Evolutionary conservation across 2,888 invertebrate genomes (phyloP).

Genomic region (Aporophyla lueneburgensis): DNA sequence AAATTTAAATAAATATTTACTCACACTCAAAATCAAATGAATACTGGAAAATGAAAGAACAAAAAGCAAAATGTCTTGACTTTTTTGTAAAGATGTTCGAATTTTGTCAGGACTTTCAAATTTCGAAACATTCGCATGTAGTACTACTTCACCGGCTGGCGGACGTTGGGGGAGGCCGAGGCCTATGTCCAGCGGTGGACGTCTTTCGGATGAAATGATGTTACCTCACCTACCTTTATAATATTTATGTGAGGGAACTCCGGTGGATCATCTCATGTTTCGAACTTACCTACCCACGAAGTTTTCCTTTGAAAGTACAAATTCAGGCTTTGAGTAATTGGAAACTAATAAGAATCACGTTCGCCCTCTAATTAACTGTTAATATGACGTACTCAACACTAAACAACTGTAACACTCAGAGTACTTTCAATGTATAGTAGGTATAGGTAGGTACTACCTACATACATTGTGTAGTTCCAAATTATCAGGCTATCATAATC

Average conservation of each 20-base stretch:
- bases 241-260: background rate
- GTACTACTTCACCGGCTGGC: too few species aligned
- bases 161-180: too few species aligned
- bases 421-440: background rate
- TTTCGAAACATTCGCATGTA: too few species aligned
- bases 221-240: too few species aligned
- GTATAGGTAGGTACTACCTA: background rate
- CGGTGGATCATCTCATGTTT: background rate
- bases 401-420: background rate
- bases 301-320: background rate
- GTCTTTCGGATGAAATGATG: too few species aligned
- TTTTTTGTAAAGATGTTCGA: background rate
- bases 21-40: too few species aligned
- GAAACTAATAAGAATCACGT: background rate
- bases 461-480: background rate
- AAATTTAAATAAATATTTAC: too few species aligned
- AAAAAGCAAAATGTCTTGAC: background rate
- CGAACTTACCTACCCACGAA: background rate
- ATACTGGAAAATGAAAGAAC: background rate
- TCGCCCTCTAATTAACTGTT: background rate
- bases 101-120: too few species aligned
- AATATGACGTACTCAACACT: background rate
- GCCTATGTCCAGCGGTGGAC: too few species aligned
- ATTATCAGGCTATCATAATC: slow-evolving; percentile 7
- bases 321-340: background rate